A percentile compares a stretch with the other conserved stretches of the same genome.
phyloP scores from a whole-genome alignment of 1,140 invertebrate species.

The Pseudoatta argentina region DNA sequence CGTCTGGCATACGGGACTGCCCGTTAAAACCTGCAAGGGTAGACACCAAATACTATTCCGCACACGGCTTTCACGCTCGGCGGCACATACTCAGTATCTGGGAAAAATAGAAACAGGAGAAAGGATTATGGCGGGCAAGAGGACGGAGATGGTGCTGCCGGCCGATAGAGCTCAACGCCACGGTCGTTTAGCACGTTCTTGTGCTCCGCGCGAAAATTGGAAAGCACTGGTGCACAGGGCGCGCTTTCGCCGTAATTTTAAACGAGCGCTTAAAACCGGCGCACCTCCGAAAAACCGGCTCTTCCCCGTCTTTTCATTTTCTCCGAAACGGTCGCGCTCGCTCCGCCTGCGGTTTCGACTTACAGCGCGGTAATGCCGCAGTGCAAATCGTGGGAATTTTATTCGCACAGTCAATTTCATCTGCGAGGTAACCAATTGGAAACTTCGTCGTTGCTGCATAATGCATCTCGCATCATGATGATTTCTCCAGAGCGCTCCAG shows the following conservation, averaged over 20 bases:
- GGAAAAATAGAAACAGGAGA: constrained; percentile 70
- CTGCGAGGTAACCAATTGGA: constrained; percentile 40
- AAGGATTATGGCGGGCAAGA: constrained; percentile 44
- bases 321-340: background rate
- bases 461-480: constrained; percentile 30
- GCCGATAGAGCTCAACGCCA: constrained; percentile 27
- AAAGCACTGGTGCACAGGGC: constrained; percentile 41
- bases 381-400: constrained; percentile 37
- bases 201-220: constrained; percentile 56
- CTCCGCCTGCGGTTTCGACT: constrained; percentile 16
- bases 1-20: constrained; percentile 78
- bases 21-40: constrained; percentile 75
- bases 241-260: constrained; percentile 58
- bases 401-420: constrained; percentile 41
- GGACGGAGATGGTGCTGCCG: background rate
- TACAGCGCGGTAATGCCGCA: background rate
- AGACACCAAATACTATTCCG: constrained; percentile 75
- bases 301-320: constrained; percentile 37
- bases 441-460: constrained; percentile 45
- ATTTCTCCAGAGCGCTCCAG: constrained; percentile 17
- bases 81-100: constrained; percentile 63
- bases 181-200: constrained; percentile 59
- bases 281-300: background rate
- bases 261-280: constrained; percentile 33
- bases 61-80: constrained; percentile 70